Base-by-base conservation (phyloP, 2,888 invertebrate species). In the Hymenopus coronatus region DNA sequence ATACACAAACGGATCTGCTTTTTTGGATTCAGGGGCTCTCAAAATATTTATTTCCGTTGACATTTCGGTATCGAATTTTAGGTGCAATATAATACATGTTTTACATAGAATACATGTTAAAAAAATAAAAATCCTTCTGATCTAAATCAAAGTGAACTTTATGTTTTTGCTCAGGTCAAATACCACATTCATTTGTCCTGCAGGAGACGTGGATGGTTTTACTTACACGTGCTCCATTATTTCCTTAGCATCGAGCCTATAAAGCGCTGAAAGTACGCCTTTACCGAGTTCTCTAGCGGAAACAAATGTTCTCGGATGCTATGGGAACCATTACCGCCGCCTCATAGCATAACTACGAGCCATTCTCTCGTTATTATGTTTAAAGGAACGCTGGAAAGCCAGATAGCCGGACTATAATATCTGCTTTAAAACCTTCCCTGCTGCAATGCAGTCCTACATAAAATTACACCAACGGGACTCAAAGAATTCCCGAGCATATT, bases 371-470 rank as follows among this genome's bases (percentile, higher is more conserved):
- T 85, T 85, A 40, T 46, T 40, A 40, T 85, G 54, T 25, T 70
- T 70, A 70, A 70, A 70, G 54, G 54, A 70, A 70, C 54, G 54
- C 20, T 70, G 54, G 54, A 70, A 70, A 70, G 20, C 20, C 54
- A 70, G 54, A 70, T 70, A 70, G 54, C 54, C 6, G 20, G 54
- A 70, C 54, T 70, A 70, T 70, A 70, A 70, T 30, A 83, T 89
- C 89, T 70, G 25, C 84, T 87, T 89, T 89, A 87, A 89, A 84
- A 30, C 33, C 54, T 88, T 87, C 88, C 87, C 40, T 89, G 88
- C 90, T 90, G 90, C 89, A 90, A 82, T 90, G 90, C 90, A 90
- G 89, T 86, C 83, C 83, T 84, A 88, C 90, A 84, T 89, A 90
- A 90, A 90, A 89, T 90, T 85, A 88, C 88, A 89, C 87, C 88